A percentile compares a stretch with the other conserved stretches of the same genome.
Evolutionary conservation across 2,113 vertebrate genomes (phyloP).

Genomic region (Misgurnus mizolepis): DNA sequence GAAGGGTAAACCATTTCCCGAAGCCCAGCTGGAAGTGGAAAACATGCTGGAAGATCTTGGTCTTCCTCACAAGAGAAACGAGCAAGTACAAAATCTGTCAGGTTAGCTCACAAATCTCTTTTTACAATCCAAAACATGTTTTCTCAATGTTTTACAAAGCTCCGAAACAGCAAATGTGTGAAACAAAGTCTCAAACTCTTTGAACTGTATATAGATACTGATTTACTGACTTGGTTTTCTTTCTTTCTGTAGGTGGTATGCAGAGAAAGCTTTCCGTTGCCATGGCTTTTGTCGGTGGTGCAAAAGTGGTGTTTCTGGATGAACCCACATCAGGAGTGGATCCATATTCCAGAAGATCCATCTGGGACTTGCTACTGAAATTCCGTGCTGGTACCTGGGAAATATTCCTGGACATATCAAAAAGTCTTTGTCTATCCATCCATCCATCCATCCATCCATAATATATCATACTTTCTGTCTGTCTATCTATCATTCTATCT

Average conservation of each 20-base stretch:
- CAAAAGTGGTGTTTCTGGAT: slow-evolving; percentile 91
- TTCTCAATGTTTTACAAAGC: no score
- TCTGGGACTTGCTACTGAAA: slow-evolving; percentile 95
- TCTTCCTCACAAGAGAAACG: slow-evolving; percentile 86
- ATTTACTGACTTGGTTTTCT: not conserved
- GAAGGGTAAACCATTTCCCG: slow-evolving; percentile 81
- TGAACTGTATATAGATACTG: not conserved
- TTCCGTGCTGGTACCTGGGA: slow-evolving; percentile 72
- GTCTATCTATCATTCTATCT: no score
- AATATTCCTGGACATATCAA: not conserved
- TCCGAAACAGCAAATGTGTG: no score
- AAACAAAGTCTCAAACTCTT: not conserved
- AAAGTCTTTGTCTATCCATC: no score
- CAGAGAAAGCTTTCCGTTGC: slow-evolving; percentile 93
- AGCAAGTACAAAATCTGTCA: slow-evolving; percentile 89
- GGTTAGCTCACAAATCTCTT: slow-evolving; percentile 66
- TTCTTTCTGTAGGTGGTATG: slow-evolving; percentile 82
- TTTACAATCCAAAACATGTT: not conserved
- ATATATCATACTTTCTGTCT: not conserved
- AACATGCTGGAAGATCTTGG: slow-evolving; percentile 87
- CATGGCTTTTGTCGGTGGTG: slow-evolving; percentile 90
- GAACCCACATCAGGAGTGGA: slow-evolving; percentile 95
- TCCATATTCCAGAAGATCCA: slow-evolving; percentile 90
- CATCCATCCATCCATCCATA: no score
- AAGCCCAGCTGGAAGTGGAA: slow-evolving; percentile 85